Conservation (phyloP, 2,113 vertebrate species). For the Phrynocephalus versicolor region DNA sequence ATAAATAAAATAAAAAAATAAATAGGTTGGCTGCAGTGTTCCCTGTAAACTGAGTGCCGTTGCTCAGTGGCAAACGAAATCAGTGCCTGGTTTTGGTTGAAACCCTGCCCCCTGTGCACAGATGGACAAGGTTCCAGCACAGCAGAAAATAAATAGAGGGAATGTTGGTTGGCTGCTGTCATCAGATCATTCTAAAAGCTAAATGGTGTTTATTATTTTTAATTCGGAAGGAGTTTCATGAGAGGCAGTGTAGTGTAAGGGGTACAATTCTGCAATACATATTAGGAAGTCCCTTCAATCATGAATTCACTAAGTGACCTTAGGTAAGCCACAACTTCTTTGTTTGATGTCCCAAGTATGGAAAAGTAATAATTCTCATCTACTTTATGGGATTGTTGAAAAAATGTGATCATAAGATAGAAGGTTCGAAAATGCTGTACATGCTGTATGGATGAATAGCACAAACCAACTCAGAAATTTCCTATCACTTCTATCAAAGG, state of each 20-base stretch:
- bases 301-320: not conserved
- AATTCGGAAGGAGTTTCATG: not conserved
- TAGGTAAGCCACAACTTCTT: not conserved
- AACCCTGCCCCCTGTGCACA: too few species aligned
- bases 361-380: not conserved
- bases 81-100: too few species aligned
- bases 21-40: too few species aligned
- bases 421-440: not conserved
- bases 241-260: not conserved
- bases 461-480: not conserved
- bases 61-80: too few species aligned
- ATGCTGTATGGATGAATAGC: not conserved
- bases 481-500: not conserved
- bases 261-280: too few species aligned
- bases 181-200: not conserved
- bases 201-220: not conserved
- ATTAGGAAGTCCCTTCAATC: not conserved
- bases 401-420: not conserved
- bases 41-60: too few species aligned
- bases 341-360: not conserved
- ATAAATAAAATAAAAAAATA: too few species aligned
- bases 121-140: too few species aligned
- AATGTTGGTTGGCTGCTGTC: too few species aligned
- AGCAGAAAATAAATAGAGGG: too few species aligned
- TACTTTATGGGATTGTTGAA: not conserved